These are phyloP conservation scores for Gari tellinella DNA, from an alignment of 2,888 invertebrate genomes.

Conservation along the genomic window DNA sequence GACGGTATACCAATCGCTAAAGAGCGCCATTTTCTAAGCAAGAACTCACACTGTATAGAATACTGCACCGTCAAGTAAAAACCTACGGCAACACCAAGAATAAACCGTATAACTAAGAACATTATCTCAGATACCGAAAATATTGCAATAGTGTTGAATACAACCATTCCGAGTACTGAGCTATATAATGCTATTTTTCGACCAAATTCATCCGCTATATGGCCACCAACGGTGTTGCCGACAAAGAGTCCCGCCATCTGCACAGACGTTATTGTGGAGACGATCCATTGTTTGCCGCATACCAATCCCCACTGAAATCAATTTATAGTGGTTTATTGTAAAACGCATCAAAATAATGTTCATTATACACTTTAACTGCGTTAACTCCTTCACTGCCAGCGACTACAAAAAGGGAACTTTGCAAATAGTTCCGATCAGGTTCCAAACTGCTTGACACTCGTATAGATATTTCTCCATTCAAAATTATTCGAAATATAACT, in stretches of 20 bases:
- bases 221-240: slow-evolving; percentile 39
- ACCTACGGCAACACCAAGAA: slow-evolving; percentile 47
- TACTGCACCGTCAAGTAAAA: slow-evolving; percentile 32
- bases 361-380: no score
- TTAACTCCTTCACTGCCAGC: no score
- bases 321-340: no score
- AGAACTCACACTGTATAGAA: slow-evolving; percentile 52
- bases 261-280: slow-evolving; percentile 36
- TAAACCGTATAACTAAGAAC: slow-evolving; percentile 45
- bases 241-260: slow-evolving; percentile 52
- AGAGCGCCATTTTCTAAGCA: slow-evolving; percentile 51
- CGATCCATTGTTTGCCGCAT: slow-evolving; percentile 42
- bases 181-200: slow-evolving; percentile 43
- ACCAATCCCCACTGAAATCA: slow-evolving; percentile 49
- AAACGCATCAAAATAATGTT: no score
- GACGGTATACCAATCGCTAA: slow-evolving; percentile 55
- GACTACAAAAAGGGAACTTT: no score
- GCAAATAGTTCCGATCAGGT: no score
- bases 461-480: no score
- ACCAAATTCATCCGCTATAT: slow-evolving; percentile 50
- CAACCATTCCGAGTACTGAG: background rate
- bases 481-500: no score
- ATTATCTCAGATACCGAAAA: slow-evolving; percentile 50
- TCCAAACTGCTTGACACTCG: no score
- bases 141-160: slow-evolving; percentile 24